These are phyloP conservation scores for Dilophus febrilis DNA, from an alignment of 2,888 invertebrate species.

Conservation along the genomic window DNA sequence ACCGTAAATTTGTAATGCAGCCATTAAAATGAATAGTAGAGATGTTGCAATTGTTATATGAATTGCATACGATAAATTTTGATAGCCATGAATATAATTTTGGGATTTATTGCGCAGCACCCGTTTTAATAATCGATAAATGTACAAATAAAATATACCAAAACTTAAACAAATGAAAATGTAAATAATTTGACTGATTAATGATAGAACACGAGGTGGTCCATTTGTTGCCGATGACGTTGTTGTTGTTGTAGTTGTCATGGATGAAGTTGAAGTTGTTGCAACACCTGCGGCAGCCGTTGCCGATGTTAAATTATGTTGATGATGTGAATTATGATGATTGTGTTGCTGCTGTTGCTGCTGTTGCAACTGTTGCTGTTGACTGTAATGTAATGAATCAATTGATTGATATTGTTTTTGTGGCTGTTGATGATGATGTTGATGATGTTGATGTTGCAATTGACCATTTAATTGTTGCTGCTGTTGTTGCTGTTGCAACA, in stretches of 20 bases:
- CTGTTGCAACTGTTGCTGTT: no score
- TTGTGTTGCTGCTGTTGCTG: conserved; percentile 1
- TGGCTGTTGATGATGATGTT: conserved; percentile 12
- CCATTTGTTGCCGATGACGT: conserved; percentile 11
- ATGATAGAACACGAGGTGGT: conserved; percentile 41
- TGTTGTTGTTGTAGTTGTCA: conserved; percentile 11
- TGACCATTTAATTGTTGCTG: conserved; percentile 14
- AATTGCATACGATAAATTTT: conserved; percentile 71
- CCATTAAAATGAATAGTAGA: conserved; percentile 64
- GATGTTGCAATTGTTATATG: conserved; percentile 80
- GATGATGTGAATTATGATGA: background rate
- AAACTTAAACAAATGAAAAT: conserved; percentile 69
- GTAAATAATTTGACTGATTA: conserved; percentile 72
- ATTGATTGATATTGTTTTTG: conserved; percentile 7
- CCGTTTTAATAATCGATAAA: conserved; percentile 60
- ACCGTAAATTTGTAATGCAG: conserved; percentile 70
- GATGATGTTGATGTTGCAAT: conserved; percentile 16
- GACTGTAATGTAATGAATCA: no score
- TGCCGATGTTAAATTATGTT: background rate
- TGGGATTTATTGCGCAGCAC: conserved; percentile 60
- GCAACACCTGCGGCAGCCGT: background rate
- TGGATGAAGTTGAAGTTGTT: background rate
- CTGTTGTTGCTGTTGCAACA: conserved; percentile 2
- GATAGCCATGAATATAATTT: conserved; percentile 61
- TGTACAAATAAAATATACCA: conserved; percentile 69